Evolutionary conservation across 1,140 invertebrate genomes (phyloP), one percentile per base, ranked within the genome.

Genomic region (Drosophila cardini): DNA sequence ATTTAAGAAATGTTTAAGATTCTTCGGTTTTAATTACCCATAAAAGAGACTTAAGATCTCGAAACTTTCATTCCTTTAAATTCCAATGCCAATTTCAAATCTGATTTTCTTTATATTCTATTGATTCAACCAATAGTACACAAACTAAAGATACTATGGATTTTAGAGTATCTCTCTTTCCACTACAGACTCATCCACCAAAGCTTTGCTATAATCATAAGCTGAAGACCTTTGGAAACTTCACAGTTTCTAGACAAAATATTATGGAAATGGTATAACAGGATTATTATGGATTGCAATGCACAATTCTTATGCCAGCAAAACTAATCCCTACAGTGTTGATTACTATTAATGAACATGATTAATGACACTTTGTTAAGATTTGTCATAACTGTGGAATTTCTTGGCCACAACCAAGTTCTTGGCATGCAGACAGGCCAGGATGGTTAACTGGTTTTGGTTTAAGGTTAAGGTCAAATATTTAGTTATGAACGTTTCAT

Each of bases 381-480:
- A 32, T 26, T 55, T 55, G 32, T 55, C 52, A 55, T 38, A 55
- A 55, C 52, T 55, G 52, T 55, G 32, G 52, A 55, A 26, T 40
- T 13, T 26, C 1, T 42, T 26, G 11, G 21, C 38, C 7, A 55
- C 10, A 18, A 4, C 6, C 11, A 45, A 43, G 45, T 38, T 16
- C 11, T 7, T 18, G 16, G 45, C 34, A 30, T 55, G 52, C 9
- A 13, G 52, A 55, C 5, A 36, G 13, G 18, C 34, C n/a, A 16
- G 50, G 1, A 32, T 2, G 26, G 48, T 4, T 15, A 32, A 38
- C 52, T 61, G 30, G 30, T 34, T 61, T 52, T 15, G 11, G 2
- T 6, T 21, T n/a, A 50, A 52, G 65, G 65, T 50, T 68, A 68
- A 60, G 65, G 56, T 69, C 36, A 69, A 60, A 61, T 61, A 60